Base-by-base conservation (phyloP, 1,140 invertebrate species). In the Anadara kagoshimensis region DNA sequence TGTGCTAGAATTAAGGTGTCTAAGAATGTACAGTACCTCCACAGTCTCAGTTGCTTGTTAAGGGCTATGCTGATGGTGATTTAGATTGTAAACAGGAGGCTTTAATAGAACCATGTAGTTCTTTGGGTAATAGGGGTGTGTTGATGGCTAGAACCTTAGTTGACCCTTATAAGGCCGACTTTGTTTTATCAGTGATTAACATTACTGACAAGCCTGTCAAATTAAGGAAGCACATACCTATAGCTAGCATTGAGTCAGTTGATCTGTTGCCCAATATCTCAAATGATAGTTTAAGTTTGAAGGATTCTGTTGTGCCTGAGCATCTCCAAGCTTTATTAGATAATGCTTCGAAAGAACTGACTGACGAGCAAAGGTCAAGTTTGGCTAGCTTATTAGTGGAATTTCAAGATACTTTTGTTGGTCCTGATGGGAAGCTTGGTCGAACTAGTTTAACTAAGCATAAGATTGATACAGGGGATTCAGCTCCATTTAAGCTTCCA, bases 381-480 rank as follows among this genome's bases (percentile, higher is more conserved):
- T 41, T 63, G 36, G n/a, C 41, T 18, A 59, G 57, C 20, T 62
- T 58, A 18, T 49, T 68, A 10, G 16, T 49, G 20, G n/a, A 73
- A n/a, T 76, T 77, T 41, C 56, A 76, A 58, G 76, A 80, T 71
- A 72, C 77, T 62, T 68, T 74, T 43, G 75, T 75, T 24, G 26
- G 45, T 54, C 65, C 66, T 57, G 54, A 69, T 58, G 59, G 65
- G n/a, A 62, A 53, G 41, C 18, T 74, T 24, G 72, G 72, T n/a
- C 49, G 54, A 22, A 69, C 66, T 24, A 66, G 59, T 36, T 22
- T 69, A 14, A 51, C 49, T 16, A 74, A 64, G 43, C 72, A 69
- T 43, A 22, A 22, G 18, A 63, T 74, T 36, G 58, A 68, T 12
- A 74, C 72, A 14, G 53, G 57, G 0, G 54, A 69, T 22, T 36